Evolutionary conservation across 2,797 vertebrate species (phyloP), one percentile per base, ranked within the genome.

Genomic region (Poeciliopsis infans): DNA sequence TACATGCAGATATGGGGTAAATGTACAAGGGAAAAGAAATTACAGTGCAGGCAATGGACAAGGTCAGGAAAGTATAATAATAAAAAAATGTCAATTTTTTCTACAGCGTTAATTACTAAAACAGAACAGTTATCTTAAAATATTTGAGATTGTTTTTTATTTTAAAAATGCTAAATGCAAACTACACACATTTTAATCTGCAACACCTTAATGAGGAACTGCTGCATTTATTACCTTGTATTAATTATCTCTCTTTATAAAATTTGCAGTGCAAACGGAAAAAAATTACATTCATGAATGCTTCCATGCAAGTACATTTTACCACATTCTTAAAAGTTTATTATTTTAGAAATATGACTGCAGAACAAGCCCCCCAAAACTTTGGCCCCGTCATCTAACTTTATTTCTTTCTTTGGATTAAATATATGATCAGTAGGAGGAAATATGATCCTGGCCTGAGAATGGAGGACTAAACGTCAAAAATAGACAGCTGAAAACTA

Each of bases 1-100:
- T 36, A 71, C 68, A 81, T 70, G 15, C 1, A 12, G 36, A 75
- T 39, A 55, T 36, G 74, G 80, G 45, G 69, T 68, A 13, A 31
- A 45, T n/a, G 41, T 43, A 0, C 23, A 53, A 11, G 76, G 64
- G 45, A 4, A 2, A 33, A 69, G 18, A 28, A 18, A 59, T 31
- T n/a, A 46, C 16, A 33, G 25, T 49, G 20, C 16, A 45, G 66
- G 72, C 64, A 16, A 33, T 11, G 25, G 31, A 23, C 59, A n/a
- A 31, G 46, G 11, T 31, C 23, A 25, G 11, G 46, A 33, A 77
- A 69, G 12, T 49, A 43, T 70, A n/a, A 15, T 5, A 43, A 43
- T n/a, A 13, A 69, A n/a, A n/a, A 1, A n/a, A 15, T 0, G 20
- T 23, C 5, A 25, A 41, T 68, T 41, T 41, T 41, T 68, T 5